Base-by-base conservation (phyloP, 2,888 invertebrate genomes). In the Tanypteryx hageni region DNA sequence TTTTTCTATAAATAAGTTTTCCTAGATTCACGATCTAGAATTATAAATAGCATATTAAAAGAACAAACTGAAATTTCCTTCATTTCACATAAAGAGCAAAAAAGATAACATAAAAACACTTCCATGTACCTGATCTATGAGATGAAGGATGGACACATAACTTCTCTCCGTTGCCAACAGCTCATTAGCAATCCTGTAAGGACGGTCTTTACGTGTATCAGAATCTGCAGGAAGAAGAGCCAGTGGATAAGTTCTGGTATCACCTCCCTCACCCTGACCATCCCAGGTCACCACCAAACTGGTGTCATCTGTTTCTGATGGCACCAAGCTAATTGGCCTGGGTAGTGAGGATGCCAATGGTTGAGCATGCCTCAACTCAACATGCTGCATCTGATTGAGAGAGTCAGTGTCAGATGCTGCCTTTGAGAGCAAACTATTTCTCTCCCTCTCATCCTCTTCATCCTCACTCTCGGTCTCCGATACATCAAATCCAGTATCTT, bases 91-190 rank as follows among this genome's bases (percentile, higher is more conserved):
- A 44, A 44, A 44, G n/a, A n/a, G n/a, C n/a, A 44, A 44, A 44
- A 44, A 44, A 3, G 44, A 44, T 44, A 44, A 3, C 44, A 44
- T 44, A 44, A 44, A n/a, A 22, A 11, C 31, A 58, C 58, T 0
- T 0, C 0, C 64, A 57, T 82, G 22, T 57, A 96, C 96, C 95
- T 97, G 96, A 93, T 96, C 96, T 83, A 97, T 95, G 22, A 97
- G 95, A 92, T 96, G 95, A 81, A 97, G 94, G 93, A 96, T 95
- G 85, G 95, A 95, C 0, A 97, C 97, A 94, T 97, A 97, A 92
- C 96, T 96, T 93, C 96, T 95, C 94, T 97, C 97, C 0, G 96
- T 96, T 13, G 95, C 95, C 14, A 96, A 94, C 59, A 97, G 94
- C 94, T 97, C 97, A 92, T 96, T 95, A 10, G 96, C 96, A n/a